A percentile compares a stretch with the other conserved stretches of the same genome.
Evolutionary conservation across 1,140 invertebrate genomes (phyloP).

Genomic region (Teleogryllus occipitalis): DNA sequence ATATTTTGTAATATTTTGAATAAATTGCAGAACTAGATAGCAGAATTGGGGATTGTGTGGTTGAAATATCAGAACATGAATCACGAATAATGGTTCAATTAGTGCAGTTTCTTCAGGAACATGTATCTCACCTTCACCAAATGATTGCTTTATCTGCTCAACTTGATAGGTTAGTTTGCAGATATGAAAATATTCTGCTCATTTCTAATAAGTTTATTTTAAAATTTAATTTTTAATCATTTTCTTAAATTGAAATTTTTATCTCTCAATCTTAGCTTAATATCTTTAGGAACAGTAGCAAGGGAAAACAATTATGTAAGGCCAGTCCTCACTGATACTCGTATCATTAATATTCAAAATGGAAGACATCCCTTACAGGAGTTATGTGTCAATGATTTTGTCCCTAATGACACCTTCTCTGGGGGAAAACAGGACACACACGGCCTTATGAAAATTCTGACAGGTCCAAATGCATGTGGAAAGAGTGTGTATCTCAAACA

Average conservation of each 20-base stretch:
- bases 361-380: constrained; percentile 75
- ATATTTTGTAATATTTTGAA: not conserved
- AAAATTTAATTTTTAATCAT: not conserved
- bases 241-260: not conserved
- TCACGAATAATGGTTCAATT: constrained; percentile 62
- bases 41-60: constrained; percentile 62
- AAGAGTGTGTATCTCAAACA: constrained; percentile 90
- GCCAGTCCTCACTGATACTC: constrained; percentile 51
- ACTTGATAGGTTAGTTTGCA: constrained; percentile 57
- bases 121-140: constrained; percentile 48
- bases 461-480: constrained; percentile 83
- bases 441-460: constrained; percentile 66
- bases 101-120: constrained; percentile 51
- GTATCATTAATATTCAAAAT: constrained; percentile 55
- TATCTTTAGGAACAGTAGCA: constrained; percentile 61
- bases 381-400: constrained; percentile 52
- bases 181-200: not conserved
- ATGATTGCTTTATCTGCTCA: constrained; percentile 57
- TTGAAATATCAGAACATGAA: constrained; percentile 67
- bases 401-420: constrained; percentile 62
- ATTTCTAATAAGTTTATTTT: not conserved
- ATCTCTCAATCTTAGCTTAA: constrained; percentile 39
- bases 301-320: constrained; percentile 60
- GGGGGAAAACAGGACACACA: constrained; percentile 33
- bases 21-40: constrained; percentile 59